A percentile compares a stretch with the other conserved stretches of the same genome.
These are phyloP conservation scores for Casuarius casuarius DNA, from an alignment of 2,113 vertebrate genomes.

Conservation along the genomic window DNA sequence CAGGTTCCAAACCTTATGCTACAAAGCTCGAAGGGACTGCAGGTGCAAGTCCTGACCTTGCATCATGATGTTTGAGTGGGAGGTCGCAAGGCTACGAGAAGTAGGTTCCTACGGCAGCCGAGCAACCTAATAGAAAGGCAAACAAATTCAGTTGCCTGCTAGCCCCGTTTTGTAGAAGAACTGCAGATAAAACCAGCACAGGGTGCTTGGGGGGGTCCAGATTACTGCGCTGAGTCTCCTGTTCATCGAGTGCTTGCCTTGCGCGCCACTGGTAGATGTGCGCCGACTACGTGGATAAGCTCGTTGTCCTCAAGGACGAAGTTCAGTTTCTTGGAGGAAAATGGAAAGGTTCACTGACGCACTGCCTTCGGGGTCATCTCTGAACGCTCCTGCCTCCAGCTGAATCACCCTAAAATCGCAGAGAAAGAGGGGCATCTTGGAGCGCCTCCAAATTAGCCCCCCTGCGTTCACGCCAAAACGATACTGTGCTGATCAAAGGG, in stretches of 20 bases:
- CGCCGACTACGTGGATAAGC: not conserved
- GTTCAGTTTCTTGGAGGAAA: not conserved
- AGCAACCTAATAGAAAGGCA: not conserved
- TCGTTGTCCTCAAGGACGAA: not conserved
- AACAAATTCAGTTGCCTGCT: not conserved
- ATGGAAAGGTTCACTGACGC: not conserved
- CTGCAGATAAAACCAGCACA: not conserved
- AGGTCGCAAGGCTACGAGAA: not conserved
- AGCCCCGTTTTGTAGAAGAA: not conserved
- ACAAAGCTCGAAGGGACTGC: rapidly evolving
- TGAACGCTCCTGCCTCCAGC: not conserved
- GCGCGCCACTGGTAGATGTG: rapidly evolving
- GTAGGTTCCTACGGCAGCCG: not conserved
- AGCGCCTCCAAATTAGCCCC: not conserved
- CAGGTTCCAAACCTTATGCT: not conserved
- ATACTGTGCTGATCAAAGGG: not conserved
- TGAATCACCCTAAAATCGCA: not conserved
- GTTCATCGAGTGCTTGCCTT: not conserved
- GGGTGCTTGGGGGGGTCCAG: not conserved
- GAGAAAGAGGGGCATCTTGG: not conserved
- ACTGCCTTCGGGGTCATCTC: not conserved
- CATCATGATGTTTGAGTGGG: not conserved
- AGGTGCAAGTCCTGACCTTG: not conserved
- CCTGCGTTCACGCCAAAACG: not conserved
- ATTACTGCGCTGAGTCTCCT: not conserved